Conservation (phyloP, 2,113 vertebrate species). For the Neopipo cinnamomea region DNA sequence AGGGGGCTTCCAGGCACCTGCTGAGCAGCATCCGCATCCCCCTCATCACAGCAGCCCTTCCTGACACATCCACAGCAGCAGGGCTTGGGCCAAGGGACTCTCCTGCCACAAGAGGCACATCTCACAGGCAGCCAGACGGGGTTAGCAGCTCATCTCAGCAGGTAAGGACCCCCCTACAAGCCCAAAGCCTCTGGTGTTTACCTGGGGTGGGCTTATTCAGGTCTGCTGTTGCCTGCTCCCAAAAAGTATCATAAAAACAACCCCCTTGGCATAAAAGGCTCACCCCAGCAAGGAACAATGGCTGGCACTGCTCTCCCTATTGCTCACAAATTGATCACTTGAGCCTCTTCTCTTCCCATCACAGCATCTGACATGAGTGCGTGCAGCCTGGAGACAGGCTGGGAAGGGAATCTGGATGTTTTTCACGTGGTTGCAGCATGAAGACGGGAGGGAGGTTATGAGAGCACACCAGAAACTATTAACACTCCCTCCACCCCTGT, state of each 20-base stretch:
- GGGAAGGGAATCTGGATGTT: neutral
- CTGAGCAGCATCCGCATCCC: accelerated
- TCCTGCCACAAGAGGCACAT: neutral
- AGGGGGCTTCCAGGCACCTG: neutral
- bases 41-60: neutral
- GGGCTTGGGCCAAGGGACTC: neutral
- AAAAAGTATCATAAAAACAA: neutral
- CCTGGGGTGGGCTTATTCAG: neutral
- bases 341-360: neutral
- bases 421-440: accelerated
- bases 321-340: neutral
- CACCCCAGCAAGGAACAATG: neutral
- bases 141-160: neutral
- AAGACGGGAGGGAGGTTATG: neutral
- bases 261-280: neutral
- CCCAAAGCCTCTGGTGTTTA: neutral
- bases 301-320: neutral
- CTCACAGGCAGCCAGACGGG: neutral
- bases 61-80: accelerated
- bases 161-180: neutral
- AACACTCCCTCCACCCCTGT: neutral
- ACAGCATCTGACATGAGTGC: neutral
- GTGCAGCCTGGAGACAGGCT: neutral
- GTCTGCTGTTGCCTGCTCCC: neutral
- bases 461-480: neutral